These are phyloP conservation scores for Pseudomyrmex concolor DNA, from an alignment of 1,140 invertebrate species.

Conservation along the genomic window DNA sequence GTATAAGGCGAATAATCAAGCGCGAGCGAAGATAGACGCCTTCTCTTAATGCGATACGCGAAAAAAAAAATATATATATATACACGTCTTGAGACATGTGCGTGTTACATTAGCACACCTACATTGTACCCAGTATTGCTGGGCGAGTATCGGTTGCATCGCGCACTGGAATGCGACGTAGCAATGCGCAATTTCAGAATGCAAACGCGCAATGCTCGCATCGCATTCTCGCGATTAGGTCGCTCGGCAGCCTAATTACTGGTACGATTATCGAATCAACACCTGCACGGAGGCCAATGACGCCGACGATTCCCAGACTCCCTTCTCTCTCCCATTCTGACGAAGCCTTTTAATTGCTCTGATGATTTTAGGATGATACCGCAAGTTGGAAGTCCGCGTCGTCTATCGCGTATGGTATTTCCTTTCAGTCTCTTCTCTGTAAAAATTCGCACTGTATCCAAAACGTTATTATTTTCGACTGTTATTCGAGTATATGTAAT, in stretches of 20 bases:
- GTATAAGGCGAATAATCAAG: slow-evolving; percentile 50
- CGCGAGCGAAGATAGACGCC: slow-evolving; percentile 24
- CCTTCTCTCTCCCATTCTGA: background rate
- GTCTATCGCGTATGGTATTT: background rate
- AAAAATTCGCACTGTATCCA: background rate
- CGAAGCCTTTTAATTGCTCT: slow-evolving; percentile 36
- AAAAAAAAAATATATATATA: background rate
- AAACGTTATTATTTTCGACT: background rate
- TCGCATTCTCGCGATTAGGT: slow-evolving; percentile 74
- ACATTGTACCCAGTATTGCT: background rate
- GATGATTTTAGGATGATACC: slow-evolving; percentile 1
- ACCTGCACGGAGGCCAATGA: slow-evolving; percentile 78
- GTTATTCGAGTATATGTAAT: background rate
- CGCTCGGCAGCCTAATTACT: slow-evolving; percentile 77
- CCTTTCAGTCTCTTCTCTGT: too few relatives aligned
- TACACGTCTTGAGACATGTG: background rate
- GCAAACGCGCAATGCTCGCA: slow-evolving; percentile 72
- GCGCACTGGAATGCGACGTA: slow-evolving; percentile 77
- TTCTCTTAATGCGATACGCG: slow-evolving; percentile 34
- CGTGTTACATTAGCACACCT: background rate
- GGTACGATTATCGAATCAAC: slow-evolving; percentile 78
- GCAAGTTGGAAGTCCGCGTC: background rate
- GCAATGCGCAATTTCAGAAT: slow-evolving; percentile 63
- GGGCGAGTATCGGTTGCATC: slow-evolving; percentile 8
- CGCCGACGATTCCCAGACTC: slow-evolving; percentile 57